A percentile compares a stretch with the other conserved stretches of the same genome.
Evolutionary conservation across 2,888 invertebrate genomes (phyloP).

Genomic region (Trichogramma dendrolimi): DNA sequence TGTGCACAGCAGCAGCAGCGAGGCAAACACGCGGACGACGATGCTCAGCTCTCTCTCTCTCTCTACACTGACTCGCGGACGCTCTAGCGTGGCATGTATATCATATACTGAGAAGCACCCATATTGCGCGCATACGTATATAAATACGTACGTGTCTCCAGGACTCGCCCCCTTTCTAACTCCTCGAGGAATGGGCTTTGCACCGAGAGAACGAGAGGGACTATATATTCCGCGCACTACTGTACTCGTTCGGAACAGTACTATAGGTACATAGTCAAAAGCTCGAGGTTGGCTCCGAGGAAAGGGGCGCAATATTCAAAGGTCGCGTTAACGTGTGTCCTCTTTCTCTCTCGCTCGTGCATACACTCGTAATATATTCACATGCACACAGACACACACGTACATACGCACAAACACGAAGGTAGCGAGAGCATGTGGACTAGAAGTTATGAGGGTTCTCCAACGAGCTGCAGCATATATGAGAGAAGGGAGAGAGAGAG

Average conservation of each 20-base stretch:
- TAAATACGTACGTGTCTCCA: too few species aligned
- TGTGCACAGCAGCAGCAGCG: too few species aligned
- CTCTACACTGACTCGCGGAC: too few species aligned
- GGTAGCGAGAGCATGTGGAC: constrained; percentile 29
- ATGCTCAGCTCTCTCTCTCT: too few species aligned
- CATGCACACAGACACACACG: not conserved
- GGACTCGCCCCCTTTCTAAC: not conserved
- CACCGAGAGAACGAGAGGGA: constrained; percentile 7
- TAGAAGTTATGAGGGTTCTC: constrained; percentile 41
- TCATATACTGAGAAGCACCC: too few species aligned
- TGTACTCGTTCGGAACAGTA: too few species aligned
- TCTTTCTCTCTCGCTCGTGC: constrained; percentile 4
- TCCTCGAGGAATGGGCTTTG: not conserved
- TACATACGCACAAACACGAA: not conserved
- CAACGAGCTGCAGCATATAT: constrained; percentile 28
- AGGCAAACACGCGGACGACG: too few species aligned
- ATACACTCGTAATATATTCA: constrained; percentile 14
- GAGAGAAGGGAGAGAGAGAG: constrained; percentile 1
- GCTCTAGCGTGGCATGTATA: too few species aligned
- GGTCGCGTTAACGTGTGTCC: constrained; percentile 3
- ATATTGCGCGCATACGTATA: too few species aligned
- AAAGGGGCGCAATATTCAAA: constrained; percentile 21
- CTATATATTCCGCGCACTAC: constrained; percentile 5
- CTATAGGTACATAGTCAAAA: too few species aligned
- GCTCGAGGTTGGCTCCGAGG: not conserved